These are phyloP conservation scores for Silurus lanzhouensis DNA, from an alignment of 2,797 vertebrate species.

Conservation along the genomic window DNA sequence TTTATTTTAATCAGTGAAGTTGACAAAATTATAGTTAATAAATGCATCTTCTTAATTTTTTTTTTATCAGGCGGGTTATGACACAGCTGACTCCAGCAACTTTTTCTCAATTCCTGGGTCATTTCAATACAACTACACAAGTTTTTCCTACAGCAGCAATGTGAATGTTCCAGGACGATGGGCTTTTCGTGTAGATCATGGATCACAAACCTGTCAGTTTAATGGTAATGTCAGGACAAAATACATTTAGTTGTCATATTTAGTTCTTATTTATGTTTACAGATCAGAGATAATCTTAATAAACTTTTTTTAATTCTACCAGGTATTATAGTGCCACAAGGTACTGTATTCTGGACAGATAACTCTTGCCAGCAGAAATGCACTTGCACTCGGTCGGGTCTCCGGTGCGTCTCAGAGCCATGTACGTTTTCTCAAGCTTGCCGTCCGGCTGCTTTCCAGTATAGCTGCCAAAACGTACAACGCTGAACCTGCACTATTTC, in stretches of 20 bases:
- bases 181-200: conserved; percentile 62
- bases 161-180: conserved; percentile 64
- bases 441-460: conserved; percentile 44
- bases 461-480: conserved; percentile 59
- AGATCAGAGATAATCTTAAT: background rate
- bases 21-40: background rate
- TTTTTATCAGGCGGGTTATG: conserved; percentile 68
- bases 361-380: conserved; percentile 62
- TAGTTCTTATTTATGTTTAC: background rate
- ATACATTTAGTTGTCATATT: background rate
- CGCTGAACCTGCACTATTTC: conserved; percentile 63
- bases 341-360: conserved; percentile 68
- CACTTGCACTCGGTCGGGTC: conserved; percentile 57
- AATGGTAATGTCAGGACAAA: conserved; percentile 53
- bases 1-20: background rate
- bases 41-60: background rate
- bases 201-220: conserved; percentile 54
- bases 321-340: conserved; percentile 52
- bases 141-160: conserved; percentile 60
- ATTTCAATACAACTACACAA: conserved; percentile 33
- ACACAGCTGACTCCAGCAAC: conserved; percentile 56
- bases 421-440: conserved; percentile 58
- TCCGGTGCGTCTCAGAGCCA: conserved; percentile 59
- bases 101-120: conserved; percentile 60
- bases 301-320: background rate